Evolutionary conservation across 2,888 invertebrate genomes (phyloP).

Genomic region (Thymelicus sylvestris): DNA sequence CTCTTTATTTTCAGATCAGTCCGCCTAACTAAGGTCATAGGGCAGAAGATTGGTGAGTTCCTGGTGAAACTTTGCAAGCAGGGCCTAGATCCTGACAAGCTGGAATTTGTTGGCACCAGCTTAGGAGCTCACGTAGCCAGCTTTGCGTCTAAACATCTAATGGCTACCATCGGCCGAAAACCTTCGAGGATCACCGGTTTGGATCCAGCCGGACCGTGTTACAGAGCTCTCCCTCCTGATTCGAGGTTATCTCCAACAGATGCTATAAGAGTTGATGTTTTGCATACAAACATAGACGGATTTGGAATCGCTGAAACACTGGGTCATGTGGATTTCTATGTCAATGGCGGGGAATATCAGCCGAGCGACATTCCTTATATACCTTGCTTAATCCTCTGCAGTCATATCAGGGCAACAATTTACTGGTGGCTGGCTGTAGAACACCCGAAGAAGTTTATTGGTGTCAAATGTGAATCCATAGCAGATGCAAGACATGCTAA

Average conservation of each 20-base stretch:
- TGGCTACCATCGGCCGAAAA: slow-evolving; percentile 63
- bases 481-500: slow-evolving; percentile 70
- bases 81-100: slow-evolving; percentile 61
- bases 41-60: slow-evolving; percentile 68
- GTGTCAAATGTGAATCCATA: slow-evolving; percentile 62
- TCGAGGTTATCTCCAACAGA: slow-evolving; percentile 59
- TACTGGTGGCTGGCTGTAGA: slow-evolving; percentile 77
- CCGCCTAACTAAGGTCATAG: slow-evolving; percentile 63
- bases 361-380: slow-evolving; percentile 67
- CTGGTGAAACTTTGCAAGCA: slow-evolving; percentile 59
- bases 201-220: slow-evolving; percentile 78
- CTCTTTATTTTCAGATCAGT: slow-evolving; percentile 63
- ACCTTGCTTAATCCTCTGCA: slow-evolving; percentile 71
- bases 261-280: slow-evolving; percentile 62
- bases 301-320: slow-evolving; percentile 73
- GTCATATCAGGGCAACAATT: slow-evolving; percentile 61
- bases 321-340: slow-evolving; percentile 74
- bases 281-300: slow-evolving; percentile 78
- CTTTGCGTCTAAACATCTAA: slow-evolving; percentile 69
- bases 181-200: slow-evolving; percentile 67
- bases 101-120: slow-evolving; percentile 71
- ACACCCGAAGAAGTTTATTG: slow-evolving; percentile 74
- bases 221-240: slow-evolving; percentile 56
- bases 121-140: slow-evolving; percentile 68
- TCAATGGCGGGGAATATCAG: slow-evolving; percentile 75